Percentiles rank a stretch among this genome's conserved stretches.
These are phyloP conservation scores for Campoletis raptor DNA, from an alignment of 2,888 invertebrate genomes.

Conservation along the genomic window DNA sequence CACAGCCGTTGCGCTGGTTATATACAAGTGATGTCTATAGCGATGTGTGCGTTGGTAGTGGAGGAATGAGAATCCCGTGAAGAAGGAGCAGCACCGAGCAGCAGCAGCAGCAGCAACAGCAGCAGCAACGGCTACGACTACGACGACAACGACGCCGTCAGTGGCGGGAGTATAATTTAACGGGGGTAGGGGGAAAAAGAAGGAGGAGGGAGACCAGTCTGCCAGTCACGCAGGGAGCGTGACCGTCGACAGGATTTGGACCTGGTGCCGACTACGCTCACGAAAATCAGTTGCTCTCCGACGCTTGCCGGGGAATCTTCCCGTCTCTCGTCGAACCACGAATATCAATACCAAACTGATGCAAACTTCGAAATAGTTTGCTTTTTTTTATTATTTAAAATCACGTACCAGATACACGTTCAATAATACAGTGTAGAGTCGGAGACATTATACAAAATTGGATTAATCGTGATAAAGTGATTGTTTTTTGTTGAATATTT, in stretches of 20 bases:
- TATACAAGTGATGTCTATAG: slow-evolving; percentile 30
- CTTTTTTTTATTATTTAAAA: neutral
- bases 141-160: slow-evolving; percentile 65
- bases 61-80: slow-evolving; percentile 54
- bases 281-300: slow-evolving; percentile 78
- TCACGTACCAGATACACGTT: neutral
- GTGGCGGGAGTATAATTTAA: slow-evolving; percentile 77
- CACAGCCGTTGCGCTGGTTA: slow-evolving; percentile 49
- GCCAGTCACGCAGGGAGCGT: slow-evolving; percentile 80
- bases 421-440: neutral
- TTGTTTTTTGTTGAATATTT: neutral
- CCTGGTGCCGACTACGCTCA: slow-evolving; percentile 69
- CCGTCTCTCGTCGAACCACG: slow-evolving; percentile 55
- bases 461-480: slow-evolving; percentile 16
- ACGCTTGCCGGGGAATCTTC: slow-evolving; percentile 68
- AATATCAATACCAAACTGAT: neutral
- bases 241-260: slow-evolving; percentile 78
- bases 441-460: neutral
- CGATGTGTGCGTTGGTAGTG: slow-evolving; percentile 45
- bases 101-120: slow-evolving; percentile 41
- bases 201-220: slow-evolving; percentile 70
- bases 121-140: slow-evolving; percentile 35
- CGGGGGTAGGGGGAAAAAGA: slow-evolving; percentile 72
- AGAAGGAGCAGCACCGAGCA: slow-evolving; percentile 56
- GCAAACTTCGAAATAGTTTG: neutral